Conservation (phyloP, 2,888 invertebrate genomes). For the Anorthoa munda region DNA sequence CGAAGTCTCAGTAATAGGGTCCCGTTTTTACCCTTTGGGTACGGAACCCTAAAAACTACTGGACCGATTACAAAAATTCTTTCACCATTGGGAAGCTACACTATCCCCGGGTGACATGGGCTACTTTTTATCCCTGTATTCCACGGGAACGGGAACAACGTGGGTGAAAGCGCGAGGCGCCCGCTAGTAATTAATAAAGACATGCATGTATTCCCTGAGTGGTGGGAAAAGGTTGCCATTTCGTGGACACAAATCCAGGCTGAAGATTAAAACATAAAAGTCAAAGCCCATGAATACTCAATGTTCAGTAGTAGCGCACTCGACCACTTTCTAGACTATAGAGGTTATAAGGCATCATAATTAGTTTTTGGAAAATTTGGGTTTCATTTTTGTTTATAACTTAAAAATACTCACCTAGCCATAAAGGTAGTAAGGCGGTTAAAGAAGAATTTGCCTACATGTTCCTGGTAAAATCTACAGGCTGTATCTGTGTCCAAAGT, state of each 20-base stretch:
- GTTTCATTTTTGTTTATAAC: not conserved
- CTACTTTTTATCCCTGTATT: no score
- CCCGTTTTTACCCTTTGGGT: no score
- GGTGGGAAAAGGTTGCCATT: not conserved
- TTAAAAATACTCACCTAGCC: conserved; percentile 91
- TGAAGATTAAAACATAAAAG: not conserved
- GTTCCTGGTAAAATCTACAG: conserved; percentile 95
- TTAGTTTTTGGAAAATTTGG: not conserved
- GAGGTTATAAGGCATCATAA: not conserved
- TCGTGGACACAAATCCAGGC: not conserved
- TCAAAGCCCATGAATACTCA: no score
- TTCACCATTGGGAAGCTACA: no score
- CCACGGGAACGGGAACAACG: no score
- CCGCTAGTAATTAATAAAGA: no score
- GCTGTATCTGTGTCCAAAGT: conserved; percentile 92
- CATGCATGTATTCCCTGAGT: not conserved
- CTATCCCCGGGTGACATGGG: no score
- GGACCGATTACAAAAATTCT: no score
- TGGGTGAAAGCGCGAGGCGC: no score
- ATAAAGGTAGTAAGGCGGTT: conserved; percentile 95
- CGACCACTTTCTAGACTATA: not conserved
- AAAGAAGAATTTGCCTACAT: conserved; percentile 95
- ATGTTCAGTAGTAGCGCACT: no score
- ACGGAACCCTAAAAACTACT: no score
- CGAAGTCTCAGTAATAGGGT: no score